phyloP scores from a whole-genome alignment of 2,797 vertebrate genomes.

The Cynodonichthys magdalenae region DNA sequence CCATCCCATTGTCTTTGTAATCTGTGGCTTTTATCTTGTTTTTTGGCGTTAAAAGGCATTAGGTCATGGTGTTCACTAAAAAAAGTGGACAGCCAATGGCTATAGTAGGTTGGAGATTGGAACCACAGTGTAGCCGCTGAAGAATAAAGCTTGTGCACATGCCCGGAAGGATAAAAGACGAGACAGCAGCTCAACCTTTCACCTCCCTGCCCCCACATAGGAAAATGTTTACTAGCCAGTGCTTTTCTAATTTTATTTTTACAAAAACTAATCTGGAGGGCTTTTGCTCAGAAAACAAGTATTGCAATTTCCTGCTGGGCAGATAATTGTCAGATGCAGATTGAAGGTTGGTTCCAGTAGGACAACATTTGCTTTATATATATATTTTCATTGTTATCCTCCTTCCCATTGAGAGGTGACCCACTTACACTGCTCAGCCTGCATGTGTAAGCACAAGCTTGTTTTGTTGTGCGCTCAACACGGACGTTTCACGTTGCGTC shows the following conservation, averaged over 20 bases:
- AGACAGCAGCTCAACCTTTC: conserved; percentile 65
- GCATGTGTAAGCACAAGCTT: conserved; percentile 26
- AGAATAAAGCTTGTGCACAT: conserved; percentile 50
- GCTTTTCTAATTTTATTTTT: conserved; percentile 21
- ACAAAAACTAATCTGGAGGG: conserved; percentile 35
- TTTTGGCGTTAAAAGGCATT: conserved; percentile 32
- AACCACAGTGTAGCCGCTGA: conserved; percentile 30
- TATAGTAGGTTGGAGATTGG: conserved; percentile 48
- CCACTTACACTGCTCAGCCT: conserved; percentile 62
- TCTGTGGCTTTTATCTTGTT: conserved; percentile 39
- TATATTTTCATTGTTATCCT: conserved; percentile 62
- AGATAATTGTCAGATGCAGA: conserved; percentile 51
- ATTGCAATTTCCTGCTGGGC: conserved; percentile 29
- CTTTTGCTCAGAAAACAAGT: conserved; percentile 36
- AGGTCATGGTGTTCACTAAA: conserved; percentile 41
- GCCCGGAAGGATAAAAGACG: conserved; percentile 66
- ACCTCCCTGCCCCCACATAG: conserved; percentile 49
- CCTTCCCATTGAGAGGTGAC: conserved; percentile 66
- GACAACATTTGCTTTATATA: conserved; percentile 39
- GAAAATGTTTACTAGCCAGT: conserved; percentile 26
- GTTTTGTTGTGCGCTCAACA: conserved; percentile 15
- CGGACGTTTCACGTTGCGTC: conserved; percentile 15
- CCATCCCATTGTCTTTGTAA: conserved; percentile 2
- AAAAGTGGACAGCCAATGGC: conserved; percentile 59
- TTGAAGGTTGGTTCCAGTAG: conserved; percentile 36